Conservation (phyloP, 2,797 vertebrate species). For the Acipenser ruthenus region DNA sequence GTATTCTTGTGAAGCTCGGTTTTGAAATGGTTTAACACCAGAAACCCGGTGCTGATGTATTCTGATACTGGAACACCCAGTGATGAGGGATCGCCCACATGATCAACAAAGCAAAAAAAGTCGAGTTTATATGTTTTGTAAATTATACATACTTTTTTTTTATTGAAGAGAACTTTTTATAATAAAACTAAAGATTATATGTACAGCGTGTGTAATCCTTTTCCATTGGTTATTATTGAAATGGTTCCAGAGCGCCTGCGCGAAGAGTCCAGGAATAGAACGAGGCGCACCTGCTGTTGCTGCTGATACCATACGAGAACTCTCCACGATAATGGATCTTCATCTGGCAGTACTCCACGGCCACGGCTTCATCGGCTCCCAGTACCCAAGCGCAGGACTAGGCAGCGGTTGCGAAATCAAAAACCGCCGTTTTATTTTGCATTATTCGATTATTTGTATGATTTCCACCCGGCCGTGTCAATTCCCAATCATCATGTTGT, state of each 20-base stretch:
- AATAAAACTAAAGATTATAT: neutral
- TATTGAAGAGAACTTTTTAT: neutral
- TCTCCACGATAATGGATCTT: too few relatives aligned
- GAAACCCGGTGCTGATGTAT: conserved; percentile 86
- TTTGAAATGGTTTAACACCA: conserved; percentile 88
- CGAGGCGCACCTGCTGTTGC: neutral
- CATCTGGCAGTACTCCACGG: too few relatives aligned
- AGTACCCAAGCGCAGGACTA: too few relatives aligned
- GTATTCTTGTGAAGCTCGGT: conserved; percentile 90
- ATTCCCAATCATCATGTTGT: too few relatives aligned
- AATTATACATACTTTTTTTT: conserved; percentile 49
- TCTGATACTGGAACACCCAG: conserved; percentile 47
- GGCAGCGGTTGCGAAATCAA: too few relatives aligned
- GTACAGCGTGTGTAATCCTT: neutral
- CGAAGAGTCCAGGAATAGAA: neutral
- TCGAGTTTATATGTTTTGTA: conserved; percentile 29
- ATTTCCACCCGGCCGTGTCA: too few relatives aligned
- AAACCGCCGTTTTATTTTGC: too few relatives aligned
- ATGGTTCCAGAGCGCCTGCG: neutral
- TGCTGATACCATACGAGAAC: neutral
- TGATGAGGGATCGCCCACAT: conserved; percentile 36
- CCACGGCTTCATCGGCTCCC: too few relatives aligned
- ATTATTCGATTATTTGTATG: too few relatives aligned
- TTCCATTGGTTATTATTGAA: neutral
- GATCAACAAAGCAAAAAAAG: conserved; percentile 41